Base-by-base conservation (phyloP, 1,140 invertebrate species). In the Liolophura sinensis region DNA sequence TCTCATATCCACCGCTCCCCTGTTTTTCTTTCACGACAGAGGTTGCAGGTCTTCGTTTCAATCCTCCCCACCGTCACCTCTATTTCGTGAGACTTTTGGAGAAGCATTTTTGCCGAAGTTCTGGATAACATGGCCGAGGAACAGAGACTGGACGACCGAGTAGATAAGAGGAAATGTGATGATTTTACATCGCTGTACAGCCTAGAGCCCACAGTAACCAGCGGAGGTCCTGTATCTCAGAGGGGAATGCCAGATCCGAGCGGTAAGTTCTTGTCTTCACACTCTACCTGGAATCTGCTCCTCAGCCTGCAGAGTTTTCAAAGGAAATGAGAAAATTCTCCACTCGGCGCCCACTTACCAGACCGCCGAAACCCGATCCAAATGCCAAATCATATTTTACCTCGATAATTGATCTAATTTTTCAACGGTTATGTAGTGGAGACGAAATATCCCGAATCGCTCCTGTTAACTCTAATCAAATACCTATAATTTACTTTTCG, bases 101-200 rank as follows among this genome's bases (percentile, higher is more conserved):
- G 57, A 25, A 27, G 9, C 27, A 20, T 50, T 22, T 51, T 61
- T 27, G 50, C 63, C 24, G 51, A 66, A 62, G 49, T 48, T 60
- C 11, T 61, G 60, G 25, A 50, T 60, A 62, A 64, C 64, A 49
- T 63, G 67, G 56, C 60, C 12, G 73, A 73, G 40, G 71, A 75
- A 48, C 66, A 71, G 57, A 47, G 71, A 15, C 64, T 73, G 40
- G 69, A 70, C 46, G 69, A 70, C 9, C 55, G 69, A 55, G 59
- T 56, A 18, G 60, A 70, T 52, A 70, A 73, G 54, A 62, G 68
- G 31, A 73, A 73, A 66, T 65, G 70, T 40, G 71, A 73, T 71
- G 80, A 83, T 72, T 83, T 83, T 71, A 72, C 79, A 12, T 72
- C 78, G 22, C 72, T 82, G 22, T 83, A 83, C 67, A 77, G 73